phyloP scores from a whole-genome alignment of 2,113 vertebrate genomes.

The Fregetta grallaria region DNA sequence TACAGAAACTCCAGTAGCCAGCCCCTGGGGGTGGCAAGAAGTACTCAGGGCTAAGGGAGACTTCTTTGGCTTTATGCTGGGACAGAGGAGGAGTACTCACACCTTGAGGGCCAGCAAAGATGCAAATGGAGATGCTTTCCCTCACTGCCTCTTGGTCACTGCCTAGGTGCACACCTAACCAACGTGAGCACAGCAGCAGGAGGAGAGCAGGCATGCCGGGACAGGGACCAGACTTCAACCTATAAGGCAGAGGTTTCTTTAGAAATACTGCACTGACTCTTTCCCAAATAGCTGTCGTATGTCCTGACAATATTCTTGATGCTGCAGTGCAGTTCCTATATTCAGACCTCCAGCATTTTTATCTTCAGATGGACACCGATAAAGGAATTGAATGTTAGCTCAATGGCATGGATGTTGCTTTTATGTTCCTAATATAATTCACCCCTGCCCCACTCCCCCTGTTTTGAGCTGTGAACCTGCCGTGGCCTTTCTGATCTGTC shows the following conservation, averaged over 20 bases:
- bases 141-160: neutral
- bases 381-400: neutral
- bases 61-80: accelerated
- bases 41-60: neutral
- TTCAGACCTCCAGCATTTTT: neutral
- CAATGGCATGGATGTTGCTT: neutral
- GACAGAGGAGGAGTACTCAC: neutral
- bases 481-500: neutral
- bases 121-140: neutral
- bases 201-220: neutral
- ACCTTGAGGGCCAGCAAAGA: neutral
- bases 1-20: neutral
- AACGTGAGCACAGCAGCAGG: neutral
- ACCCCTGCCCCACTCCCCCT: accelerated
- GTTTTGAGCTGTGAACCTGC: neutral
- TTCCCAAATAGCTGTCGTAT: neutral
- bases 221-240: neutral
- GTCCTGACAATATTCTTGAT: neutral
- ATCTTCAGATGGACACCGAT: neutral
- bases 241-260: neutral
- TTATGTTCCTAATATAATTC: neutral
- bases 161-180: neutral
- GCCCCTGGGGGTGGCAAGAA: neutral
- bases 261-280: neutral
- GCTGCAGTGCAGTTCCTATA: neutral